Evolutionary conservation across 1,140 invertebrate genomes (phyloP).

Genomic region (Melitaea cinxia): DNA sequence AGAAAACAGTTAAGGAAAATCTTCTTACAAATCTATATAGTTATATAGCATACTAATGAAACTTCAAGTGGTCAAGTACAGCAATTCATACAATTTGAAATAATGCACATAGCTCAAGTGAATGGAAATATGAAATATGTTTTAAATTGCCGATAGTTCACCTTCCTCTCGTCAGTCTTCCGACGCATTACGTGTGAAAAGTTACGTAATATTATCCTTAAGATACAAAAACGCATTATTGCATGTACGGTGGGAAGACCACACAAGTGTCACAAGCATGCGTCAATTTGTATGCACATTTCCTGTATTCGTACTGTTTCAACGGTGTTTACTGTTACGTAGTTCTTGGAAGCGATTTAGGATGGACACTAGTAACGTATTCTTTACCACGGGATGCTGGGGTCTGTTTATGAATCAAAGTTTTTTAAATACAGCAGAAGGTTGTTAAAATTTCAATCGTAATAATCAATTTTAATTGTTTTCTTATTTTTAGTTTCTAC

Average conservation of each 20-base stretch:
- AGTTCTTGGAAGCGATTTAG: constrained; percentile 21
- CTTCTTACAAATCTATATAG: too few species aligned
- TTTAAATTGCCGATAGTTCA: constrained; percentile 7
- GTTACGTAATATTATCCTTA: constrained; percentile 14
- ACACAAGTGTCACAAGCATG: constrained; percentile 18
- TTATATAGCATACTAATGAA: too few species aligned
- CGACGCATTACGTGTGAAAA: constrained; percentile 9
- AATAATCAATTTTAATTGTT: too few species aligned
- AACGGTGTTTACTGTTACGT: constrained; percentile 19
- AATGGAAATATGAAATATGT: background rate
- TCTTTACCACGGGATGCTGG: background rate
- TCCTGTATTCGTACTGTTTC: constrained; percentile 23
- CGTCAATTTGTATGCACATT: constrained; percentile 24
- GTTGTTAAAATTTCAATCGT: too few species aligned
- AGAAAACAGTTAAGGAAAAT: too few species aligned
- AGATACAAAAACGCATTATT: constrained; percentile 8
- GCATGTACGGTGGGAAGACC: constrained; percentile 15
- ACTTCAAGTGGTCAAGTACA: too few species aligned
- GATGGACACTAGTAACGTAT: background rate
- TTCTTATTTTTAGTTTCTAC: too few species aligned
- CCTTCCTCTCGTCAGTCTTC: background rate
- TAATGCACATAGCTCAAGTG: too few species aligned
- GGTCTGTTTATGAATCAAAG: too few species aligned
- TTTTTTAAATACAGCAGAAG: too few species aligned
- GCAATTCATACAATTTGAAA: too few species aligned